Conservation (phyloP, 2,797 vertebrate species). For the Nannoperca australis region DNA sequence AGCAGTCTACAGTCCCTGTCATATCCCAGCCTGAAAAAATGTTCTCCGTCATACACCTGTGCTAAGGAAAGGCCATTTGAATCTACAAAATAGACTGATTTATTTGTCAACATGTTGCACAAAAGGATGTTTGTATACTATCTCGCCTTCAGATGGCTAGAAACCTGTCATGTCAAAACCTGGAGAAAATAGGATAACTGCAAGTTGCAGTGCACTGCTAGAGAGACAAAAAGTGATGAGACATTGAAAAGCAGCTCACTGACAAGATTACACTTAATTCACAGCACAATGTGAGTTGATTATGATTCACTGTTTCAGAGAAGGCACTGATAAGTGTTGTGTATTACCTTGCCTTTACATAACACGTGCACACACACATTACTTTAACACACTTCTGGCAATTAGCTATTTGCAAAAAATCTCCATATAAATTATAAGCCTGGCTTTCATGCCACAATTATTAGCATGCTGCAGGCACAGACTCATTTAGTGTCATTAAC, state of each 20-base stretch:
- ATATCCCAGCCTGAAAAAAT: not conserved
- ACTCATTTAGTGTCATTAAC: conserved; percentile 81
- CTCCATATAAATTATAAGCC: conserved; percentile 55
- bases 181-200: conserved; percentile 22
- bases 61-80: not conserved
- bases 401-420: conserved; percentile 43
- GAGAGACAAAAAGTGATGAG: conserved; percentile 12
- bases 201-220: not conserved
- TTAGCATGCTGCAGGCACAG: conserved; percentile 74
- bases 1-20: not conserved
- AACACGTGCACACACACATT: not conserved
- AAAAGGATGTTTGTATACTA: not conserved
- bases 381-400: conserved; percentile 34
- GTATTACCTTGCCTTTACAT: conserved; percentile 23
- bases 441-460: conserved; percentile 63
- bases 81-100: not conserved
- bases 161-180: conserved; percentile 2
- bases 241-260: conserved; percentile 6
- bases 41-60: not conserved
- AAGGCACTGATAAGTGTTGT: not conserved
- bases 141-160: conserved; percentile 17
- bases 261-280: conserved; percentile 21
- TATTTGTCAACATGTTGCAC: conserved; percentile 1
- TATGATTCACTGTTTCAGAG: conserved; percentile 21
- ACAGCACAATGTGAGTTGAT: conserved; percentile 9